Base-by-base conservation (phyloP, 2,113 vertebrate species). In the Gambusia affinis region DNA sequence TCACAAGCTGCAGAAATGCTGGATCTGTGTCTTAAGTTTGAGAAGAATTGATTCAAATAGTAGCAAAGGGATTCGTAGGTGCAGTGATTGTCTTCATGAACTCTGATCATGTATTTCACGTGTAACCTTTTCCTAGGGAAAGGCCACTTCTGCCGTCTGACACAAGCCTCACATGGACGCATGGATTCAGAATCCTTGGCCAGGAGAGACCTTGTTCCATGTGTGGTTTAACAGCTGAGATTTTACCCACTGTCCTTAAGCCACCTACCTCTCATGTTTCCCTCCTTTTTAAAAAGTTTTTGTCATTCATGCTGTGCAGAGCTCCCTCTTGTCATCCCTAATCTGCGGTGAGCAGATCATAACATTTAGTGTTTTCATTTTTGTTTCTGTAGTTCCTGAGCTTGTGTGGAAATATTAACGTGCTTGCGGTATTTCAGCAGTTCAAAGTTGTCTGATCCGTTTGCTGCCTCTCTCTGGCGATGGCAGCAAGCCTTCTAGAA, bases 381-480 rank as follows among this genome's bases (percentile, higher is more conserved):
- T 82, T 84, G 79, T 78, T 62, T 80, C 51, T 60, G 14, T n/a
- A 17, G 12, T 62, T 67, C 54, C 3, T 28, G 39, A 75, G 73
- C 62, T 57, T 39, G 62, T 8, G 2, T 1, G 1, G n/a, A 47
- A 30, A 57, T 39, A 78, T 85, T 69, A 81, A 73, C n/a, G 29
- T 75, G 74, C 83, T 74, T 0, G 1, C 0, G 42, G 42, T 44
- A 15, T 78, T 74, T 54, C 70, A 10, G 75, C 67, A 44, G 71
- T 84, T 87, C 88, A 76, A 87, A 87, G 74, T 63, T 17, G 75
- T 54, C 68, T 71, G 68, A 80, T 87, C 67, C 71, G 28, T 70
- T 4, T 37, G 64, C 54, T 47, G 61, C 67, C 60, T 64, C 37
- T n/a, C n/a, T 67, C 10, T 0, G 71, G 74, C 66, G 79, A 72